Evolutionary conservation across 2,113 vertebrate genomes (phyloP).

Genomic region (Leptobrachium leishanense): DNA sequence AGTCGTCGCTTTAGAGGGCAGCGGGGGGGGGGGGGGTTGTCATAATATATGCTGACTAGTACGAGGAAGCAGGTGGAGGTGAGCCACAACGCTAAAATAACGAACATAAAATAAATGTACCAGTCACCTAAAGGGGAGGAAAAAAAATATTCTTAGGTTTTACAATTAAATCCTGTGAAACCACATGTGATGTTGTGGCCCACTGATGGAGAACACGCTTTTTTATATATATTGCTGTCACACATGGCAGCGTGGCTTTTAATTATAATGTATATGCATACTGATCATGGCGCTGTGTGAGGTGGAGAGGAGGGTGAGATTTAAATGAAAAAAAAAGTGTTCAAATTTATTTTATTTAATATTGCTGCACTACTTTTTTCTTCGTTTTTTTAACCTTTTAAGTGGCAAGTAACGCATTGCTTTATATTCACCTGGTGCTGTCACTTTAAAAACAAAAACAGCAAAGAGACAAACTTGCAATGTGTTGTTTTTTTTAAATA

Average conservation of each 20-base stretch:
- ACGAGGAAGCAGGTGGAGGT: conserved; percentile 46
- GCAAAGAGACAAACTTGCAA: no score
- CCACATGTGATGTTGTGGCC: conserved; percentile 15
- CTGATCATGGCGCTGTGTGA: not conserved
- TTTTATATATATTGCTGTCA: not conserved
- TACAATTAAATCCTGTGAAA: not conserved
- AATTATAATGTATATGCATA: conserved; percentile 7
- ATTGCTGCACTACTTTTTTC: not conserved
- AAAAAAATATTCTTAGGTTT: not conserved
- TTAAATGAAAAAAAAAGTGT: no score
- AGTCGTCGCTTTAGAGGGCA: conserved; percentile 46
- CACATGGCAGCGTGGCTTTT: not conserved
- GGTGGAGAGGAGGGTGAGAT: not conserved
- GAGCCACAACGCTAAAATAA: conserved; percentile 13
- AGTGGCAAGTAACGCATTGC: conserved; percentile 9
- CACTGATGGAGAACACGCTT: not conserved
- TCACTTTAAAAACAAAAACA: no score
- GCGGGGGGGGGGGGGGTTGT: not conserved
- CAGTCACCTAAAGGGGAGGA: not conserved
- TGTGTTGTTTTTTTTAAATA: no score
- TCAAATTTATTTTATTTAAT: not conserved
- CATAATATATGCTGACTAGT: conserved; percentile 58
- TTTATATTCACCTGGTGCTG: no score
- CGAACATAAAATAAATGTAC: no score
- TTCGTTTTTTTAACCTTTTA: not conserved